These are phyloP conservation scores for Lynx canadensis DNA, from an alignment of 2,113 vertebrate species.

Conservation along the genomic window DNA sequence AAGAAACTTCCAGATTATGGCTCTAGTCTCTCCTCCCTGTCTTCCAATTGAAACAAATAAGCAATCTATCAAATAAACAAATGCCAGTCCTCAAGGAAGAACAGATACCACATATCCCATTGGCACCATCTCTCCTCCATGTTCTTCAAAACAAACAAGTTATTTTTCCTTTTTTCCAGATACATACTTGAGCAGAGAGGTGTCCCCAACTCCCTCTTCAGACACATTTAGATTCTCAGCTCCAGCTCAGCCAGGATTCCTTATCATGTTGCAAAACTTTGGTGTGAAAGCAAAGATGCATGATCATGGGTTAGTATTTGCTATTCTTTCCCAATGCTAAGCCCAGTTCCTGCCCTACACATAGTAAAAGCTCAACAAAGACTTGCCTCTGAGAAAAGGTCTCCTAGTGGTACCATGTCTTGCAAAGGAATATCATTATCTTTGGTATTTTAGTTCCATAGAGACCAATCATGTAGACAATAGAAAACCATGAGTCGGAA, in stretches of 20 bases:
- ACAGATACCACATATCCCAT: neutral
- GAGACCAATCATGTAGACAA: neutral
- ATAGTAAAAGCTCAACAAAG: neutral
- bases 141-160: neutral
- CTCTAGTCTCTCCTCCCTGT: neutral
- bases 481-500: neutral
- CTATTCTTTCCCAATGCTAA: neutral
- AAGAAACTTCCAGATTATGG: neutral
- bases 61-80: neutral
- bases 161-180: neutral
- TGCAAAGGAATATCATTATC: neutral
- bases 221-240: neutral
- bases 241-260: neutral
- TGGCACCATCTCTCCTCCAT: neutral
- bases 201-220: neutral
- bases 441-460: constrained; percentile 22
- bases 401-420: neutral
- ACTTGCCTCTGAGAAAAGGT: neutral
- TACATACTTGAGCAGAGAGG: neutral
- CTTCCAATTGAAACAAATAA: neutral
- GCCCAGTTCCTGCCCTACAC: neutral
- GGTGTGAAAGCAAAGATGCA: neutral
- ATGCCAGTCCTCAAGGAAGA: neutral
- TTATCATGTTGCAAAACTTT: neutral
- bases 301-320: neutral